phyloP scores from a whole-genome alignment of 2,888 invertebrate species.

The Morpho deidamia region DNA sequence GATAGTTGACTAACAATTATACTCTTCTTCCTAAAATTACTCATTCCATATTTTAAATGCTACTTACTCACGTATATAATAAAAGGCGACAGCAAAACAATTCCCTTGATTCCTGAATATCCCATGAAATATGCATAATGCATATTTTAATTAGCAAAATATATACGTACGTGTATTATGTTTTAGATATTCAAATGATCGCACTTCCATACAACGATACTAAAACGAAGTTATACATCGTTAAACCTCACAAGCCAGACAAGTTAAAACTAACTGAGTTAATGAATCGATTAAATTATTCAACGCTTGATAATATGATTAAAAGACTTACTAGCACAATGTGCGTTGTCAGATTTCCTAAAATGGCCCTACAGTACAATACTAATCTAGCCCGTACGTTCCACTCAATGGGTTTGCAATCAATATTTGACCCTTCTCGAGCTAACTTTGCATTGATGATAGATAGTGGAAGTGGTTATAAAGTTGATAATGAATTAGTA shows the following conservation, averaged over 20 bases:
- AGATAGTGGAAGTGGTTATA: slow-evolving; percentile 35
- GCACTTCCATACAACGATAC: slow-evolving; percentile 85
- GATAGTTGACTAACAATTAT: too few species aligned
- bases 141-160: too few species aligned
- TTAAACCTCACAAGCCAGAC: slow-evolving; percentile 75
- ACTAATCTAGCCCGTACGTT: slow-evolving; percentile 76
- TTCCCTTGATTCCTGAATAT: too few species aligned
- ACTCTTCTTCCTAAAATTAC: too few species aligned
- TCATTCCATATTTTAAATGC: too few species aligned
- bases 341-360: slow-evolving; percentile 81
- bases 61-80: too few species aligned
- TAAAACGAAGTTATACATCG: slow-evolving; percentile 80
- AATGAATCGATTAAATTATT: slow-evolving; percentile 63
- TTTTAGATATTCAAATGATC: slow-evolving; percentile 78
- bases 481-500: slow-evolving; percentile 42
- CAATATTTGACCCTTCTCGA: slow-evolving; percentile 78
- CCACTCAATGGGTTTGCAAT: slow-evolving; percentile 76
- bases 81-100: too few species aligned
- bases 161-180: neutral
- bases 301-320: slow-evolving; percentile 70
- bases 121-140: too few species aligned
- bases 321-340: slow-evolving; percentile 57
- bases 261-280: slow-evolving; percentile 61
- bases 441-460: slow-evolving; percentile 85
- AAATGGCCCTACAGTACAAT: slow-evolving; percentile 82